phyloP scores from a whole-genome alignment of 2,797 vertebrate genomes.

The Anomalospiza imberbis region DNA sequence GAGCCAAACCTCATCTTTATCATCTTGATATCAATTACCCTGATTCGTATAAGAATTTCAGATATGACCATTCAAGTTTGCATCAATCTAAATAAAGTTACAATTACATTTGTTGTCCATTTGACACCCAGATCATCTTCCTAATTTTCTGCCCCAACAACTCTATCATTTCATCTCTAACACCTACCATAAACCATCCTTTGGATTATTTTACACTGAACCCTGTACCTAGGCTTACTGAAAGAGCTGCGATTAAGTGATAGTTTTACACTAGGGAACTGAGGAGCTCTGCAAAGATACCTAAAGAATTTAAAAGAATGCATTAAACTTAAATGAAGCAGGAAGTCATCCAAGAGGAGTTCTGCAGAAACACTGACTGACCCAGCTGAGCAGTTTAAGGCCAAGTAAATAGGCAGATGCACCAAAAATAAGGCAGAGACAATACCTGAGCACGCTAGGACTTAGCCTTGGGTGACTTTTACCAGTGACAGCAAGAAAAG shows the following conservation, averaged over 20 bases:
- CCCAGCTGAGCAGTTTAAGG: not conserved
- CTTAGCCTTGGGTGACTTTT: not conserved
- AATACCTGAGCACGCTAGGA: not conserved
- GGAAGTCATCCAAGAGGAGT: not conserved
- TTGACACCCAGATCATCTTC: not conserved
- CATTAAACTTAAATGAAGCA: slow-evolving; percentile 37
- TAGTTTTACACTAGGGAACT: not conserved
- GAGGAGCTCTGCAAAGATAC: slow-evolving; percentile 11
- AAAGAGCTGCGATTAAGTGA: slow-evolving; percentile 12
- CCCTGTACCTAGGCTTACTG: not conserved
- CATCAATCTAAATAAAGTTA: not conserved
- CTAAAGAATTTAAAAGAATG: not conserved
- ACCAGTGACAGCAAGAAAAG: not conserved
- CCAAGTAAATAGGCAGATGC: slow-evolving; percentile 16
- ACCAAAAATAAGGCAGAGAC: not conserved
- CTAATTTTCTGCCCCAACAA: not conserved
- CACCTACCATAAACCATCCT: not conserved
- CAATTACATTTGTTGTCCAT: not conserved
- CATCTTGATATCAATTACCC: not conserved
- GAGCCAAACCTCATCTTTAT: not conserved
- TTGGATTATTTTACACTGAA: not conserved
- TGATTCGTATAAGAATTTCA: not conserved
- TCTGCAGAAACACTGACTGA: not conserved
- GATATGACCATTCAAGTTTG: not conserved
- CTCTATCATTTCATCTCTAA: not conserved